Evolutionary conservation across 2,797 vertebrate genomes (phyloP), one percentile per base, ranked within the genome.

Genomic region (Microctenopoma steveboyesi): DNA sequence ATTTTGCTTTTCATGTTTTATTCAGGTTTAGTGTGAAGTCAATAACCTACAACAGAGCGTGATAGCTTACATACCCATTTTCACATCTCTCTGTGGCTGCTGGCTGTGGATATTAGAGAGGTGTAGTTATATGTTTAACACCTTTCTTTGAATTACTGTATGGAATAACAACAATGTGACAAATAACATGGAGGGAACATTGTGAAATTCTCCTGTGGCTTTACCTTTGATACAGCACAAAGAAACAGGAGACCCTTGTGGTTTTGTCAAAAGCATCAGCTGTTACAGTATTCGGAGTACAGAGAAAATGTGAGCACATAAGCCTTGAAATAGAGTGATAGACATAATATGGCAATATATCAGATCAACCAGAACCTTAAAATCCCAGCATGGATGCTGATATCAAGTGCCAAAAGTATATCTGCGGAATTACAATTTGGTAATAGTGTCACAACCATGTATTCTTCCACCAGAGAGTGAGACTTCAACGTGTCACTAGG

Each of bases 1-100:
- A 60, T 25, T 18, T 51, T 15, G 27, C 28, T 53, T 59, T 63
- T 76, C 61, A 74, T 72, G 16, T 64, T 79, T 76, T 78, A 78
- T 75, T 78, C 64, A 57, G 28, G 37, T 75, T 72, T 30, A 42
- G 57, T 57, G 43, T 60, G 28, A 64, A 69, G 43, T 65, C 64
- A 58, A 7, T 64, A 57, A 61, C 49, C 51, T 74, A 57, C 39
- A 68, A 35, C 35, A 9, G n/a, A 64, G 50, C 22, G 0, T 69
- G 39, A 76, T 1, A 12, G 62, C 53, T 33, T 50, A 5, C 42
- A 14, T 58, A 59, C 13, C 30, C 47, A 25, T 63, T 47, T 51
- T n/a, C 15, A 13, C 59, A 67, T 70, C 43, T 53, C 43, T 74
- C 59, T 54, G 45, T 58, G 39, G 33, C 55, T 18, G 7, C 27